Evolutionary conservation across 2,888 invertebrate genomes (phyloP), one percentile per base, ranked within the genome.

Genomic region (Temnothorax rugatulus): DNA sequence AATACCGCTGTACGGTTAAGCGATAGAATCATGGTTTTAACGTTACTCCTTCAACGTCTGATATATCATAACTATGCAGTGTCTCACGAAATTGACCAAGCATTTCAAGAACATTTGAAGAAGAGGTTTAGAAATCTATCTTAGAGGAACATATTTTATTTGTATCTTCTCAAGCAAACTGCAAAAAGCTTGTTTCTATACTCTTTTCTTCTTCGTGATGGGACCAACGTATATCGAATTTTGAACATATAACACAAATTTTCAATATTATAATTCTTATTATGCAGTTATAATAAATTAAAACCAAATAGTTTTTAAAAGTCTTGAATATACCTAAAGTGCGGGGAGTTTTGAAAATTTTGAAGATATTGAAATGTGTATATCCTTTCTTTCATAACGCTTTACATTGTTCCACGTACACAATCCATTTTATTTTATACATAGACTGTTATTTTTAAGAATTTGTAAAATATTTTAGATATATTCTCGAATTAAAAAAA

Each of bases 41-140:
- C 18, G 8, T 66, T 66, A 11, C 54, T 64, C 5, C 63, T 73
- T 11, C 38, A 18, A 21, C 8, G 11, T 76, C 15, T 54, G n/a
- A 38, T n/a, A 29, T 64, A 41, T 25, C 25, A n/a, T 38, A 73
- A 54, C 15, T 41, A 21, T 11, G 18, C 38, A 74, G 21, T 75
- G 8, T 61, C 21, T 75, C 15, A 34, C 21, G 47, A 61, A 47
- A 75, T 63, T 75, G 38, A 71, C 11, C 25, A 61, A 47, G 13
- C 18, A 74, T 41, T 59, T 47, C 3, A 7, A 54, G n/a, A 44
- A 74, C 7, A 63, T 34, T 75, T 34, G 3, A 47, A 29, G 29
- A 44, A 61, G 18, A 66, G n/a, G 0, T 66, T 66, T 41, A 15
- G 25, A 66, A 3, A 47, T 15, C 0, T 50, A 7, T 50, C 29